A percentile compares a stretch with the other conserved stretches of the same genome.
These are phyloP conservation scores for Pogonognathellus flavescens DNA, from an alignment of 1,140 invertebrate genomes.

Conservation along the genomic window DNA sequence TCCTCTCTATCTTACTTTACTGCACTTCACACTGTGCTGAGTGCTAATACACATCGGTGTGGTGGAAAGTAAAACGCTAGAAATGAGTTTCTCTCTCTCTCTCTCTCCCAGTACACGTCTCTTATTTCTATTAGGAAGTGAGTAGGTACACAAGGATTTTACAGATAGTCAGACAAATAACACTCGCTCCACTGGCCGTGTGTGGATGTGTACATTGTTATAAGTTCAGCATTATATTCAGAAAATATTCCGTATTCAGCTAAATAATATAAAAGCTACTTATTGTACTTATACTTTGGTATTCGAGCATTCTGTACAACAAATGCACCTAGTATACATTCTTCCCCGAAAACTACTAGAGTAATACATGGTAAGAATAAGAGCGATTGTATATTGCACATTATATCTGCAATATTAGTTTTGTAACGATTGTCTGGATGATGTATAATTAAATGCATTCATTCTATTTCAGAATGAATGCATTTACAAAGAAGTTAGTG, in stretches of 20 bases:
- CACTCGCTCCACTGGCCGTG: too few species aligned
- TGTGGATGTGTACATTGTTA: background rate
- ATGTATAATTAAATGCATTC: constrained; percentile 63
- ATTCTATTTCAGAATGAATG: constrained; percentile 6
- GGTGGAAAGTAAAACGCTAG: background rate
- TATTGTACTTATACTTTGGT: too few species aligned
- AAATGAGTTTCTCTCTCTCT: background rate
- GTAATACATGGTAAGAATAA: background rate
- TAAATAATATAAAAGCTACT: too few species aligned
- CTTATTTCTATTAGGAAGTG: background rate
- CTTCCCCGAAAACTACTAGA: background rate
- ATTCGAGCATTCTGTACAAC: background rate
- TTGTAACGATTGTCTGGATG: constrained; percentile 28
- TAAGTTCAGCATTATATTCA: too few species aligned
- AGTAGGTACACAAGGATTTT: too few species aligned
- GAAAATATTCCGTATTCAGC: too few species aligned
- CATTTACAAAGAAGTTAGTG: too few species aligned
- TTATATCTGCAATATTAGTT: too few species aligned
- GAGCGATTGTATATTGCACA: background rate
- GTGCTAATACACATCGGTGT: background rate
- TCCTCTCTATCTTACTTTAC: constrained; percentile 8
- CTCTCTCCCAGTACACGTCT: background rate
- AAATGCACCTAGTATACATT: background rate
- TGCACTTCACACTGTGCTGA: background rate
- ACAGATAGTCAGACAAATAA: too few species aligned